Conservation (phyloP, 2,888 invertebrate genomes). For the Drosophila maculinotata region DNA sequence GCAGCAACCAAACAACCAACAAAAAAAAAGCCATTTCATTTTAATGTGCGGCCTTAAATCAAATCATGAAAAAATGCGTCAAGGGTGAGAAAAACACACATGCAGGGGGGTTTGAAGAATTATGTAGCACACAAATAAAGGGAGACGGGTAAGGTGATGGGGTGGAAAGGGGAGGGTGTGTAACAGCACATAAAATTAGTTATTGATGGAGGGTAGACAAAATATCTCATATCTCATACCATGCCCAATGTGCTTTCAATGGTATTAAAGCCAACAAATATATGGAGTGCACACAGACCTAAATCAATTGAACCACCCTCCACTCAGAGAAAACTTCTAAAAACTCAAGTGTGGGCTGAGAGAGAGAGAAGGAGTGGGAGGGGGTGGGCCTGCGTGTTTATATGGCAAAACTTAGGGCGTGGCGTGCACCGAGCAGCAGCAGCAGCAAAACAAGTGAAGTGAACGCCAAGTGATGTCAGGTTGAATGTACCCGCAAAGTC, state of each 20-base stretch:
- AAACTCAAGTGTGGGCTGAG: constrained; percentile 1
- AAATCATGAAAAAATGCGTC: constrained; percentile 40
- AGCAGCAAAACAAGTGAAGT: constrained; percentile 55
- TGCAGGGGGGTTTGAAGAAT: constrained; percentile 8
- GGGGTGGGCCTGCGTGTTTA: constrained; percentile 1
- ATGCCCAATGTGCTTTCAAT: constrained; percentile 53
- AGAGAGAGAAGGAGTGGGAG: neutral
- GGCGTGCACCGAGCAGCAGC: constrained; percentile 51
- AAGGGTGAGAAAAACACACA: constrained; percentile 46
- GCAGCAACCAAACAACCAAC: neutral
- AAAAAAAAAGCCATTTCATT: constrained; percentile 42
- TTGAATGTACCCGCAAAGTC: constrained; percentile 67
- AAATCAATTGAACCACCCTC: constrained; percentile 22
- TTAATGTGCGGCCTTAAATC: constrained; percentile 72
- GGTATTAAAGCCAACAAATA: constrained; percentile 19
- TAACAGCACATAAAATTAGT: constrained; percentile 51
- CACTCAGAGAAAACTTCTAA: too few relatives aligned
- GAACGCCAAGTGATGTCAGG: constrained; percentile 52
- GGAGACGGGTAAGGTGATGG: too few relatives aligned
- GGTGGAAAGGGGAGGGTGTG: constrained; percentile 9
- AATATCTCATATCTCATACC: constrained; percentile 50
- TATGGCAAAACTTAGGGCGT: constrained; percentile 41
- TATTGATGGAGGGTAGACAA: constrained; percentile 46
- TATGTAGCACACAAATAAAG: constrained; percentile 14
- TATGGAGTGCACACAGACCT: constrained; percentile 6